Evolutionary conservation across 2,888 invertebrate species (phyloP), one percentile per base, ranked within the genome.

Genomic region (Serrognathus titanus): DNA sequence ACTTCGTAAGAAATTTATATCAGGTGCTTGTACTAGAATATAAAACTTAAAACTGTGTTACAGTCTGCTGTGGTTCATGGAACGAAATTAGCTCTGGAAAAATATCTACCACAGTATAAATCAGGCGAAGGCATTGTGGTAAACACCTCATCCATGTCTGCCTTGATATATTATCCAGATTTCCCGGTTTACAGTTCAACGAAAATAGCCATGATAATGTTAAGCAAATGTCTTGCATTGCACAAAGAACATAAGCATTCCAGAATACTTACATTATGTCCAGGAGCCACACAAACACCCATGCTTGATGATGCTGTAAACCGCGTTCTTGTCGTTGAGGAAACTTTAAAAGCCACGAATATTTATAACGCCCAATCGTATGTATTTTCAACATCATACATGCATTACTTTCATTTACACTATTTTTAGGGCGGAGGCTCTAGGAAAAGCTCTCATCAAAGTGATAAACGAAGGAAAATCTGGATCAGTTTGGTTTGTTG

Each of bases 41-140:
- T 24, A 41, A 11, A 39, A 39, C n/a, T 47, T 12, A 10, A n/a
- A 11, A 13, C 11, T 37, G 35, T 24, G 31, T 31, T 43, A 45
- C 31, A 57, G 57, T 46, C 48, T 48, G 41, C 51, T 8, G n/a
- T 43, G 8, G 40, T 54, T 12, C 45, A 47, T 43, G 48, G 43
- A 9, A 55, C 58, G 20, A 47, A 48, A 39, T 46, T 58, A 37
- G 55, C 68, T 1, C 37, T 63, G 31, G 53, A 62, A 16, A 64
- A 63, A 48, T 69, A 67, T 53, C 60, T 70, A 37, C 66, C 66
- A n/a, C 63, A 63, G 55, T 62, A 66, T 45, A 66, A 62, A 61
- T 57, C 55, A 5, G 62, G 59, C 0, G 53, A 60, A 59, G 65
- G 64, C n/a, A 54, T 70, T 3, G 61, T 70, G 9, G 48, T 70